Conservation (phyloP, 2,888 invertebrate genomes). For the Andrena haemorrhoa region DNA sequence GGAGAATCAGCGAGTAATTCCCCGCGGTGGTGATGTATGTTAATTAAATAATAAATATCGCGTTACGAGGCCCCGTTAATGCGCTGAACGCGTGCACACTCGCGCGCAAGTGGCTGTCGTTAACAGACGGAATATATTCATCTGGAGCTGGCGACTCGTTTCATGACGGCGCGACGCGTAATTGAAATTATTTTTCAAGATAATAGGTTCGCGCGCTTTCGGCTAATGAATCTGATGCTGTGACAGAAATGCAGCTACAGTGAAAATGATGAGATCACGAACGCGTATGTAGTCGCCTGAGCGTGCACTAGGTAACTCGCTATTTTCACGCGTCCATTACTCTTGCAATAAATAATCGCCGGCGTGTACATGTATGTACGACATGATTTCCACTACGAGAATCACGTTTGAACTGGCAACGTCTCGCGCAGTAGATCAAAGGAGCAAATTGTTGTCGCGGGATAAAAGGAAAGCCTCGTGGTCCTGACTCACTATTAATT, state of each 20-base stretch:
- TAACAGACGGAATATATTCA: conserved; percentile 71
- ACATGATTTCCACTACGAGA: conserved; percentile 4
- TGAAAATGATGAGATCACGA: conserved; percentile 22
- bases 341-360: conserved; percentile 1
- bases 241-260: conserved; percentile 2
- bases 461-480: background rate
- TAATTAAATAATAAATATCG: conserved; percentile 70
- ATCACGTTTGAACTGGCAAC: background rate
- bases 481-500: background rate
- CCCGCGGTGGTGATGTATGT: conserved; percentile 53
- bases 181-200: conserved; percentile 65
- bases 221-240: conserved; percentile 42
- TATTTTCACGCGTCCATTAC: conserved; percentile 20
- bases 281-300: background rate
- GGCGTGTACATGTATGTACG: background rate
- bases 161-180: conserved; percentile 66
- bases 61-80: conserved; percentile 70
- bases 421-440: background rate
- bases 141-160: conserved; percentile 70
- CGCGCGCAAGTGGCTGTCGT: conserved; percentile 41
- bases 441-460: too few relatives aligned
- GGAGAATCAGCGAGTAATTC: conserved; percentile 26
- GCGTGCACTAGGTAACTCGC: conserved; percentile 18
- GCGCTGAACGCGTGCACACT: conserved; percentile 72
- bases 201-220: conserved; percentile 12